These are phyloP conservation scores for Diploscapter pachys DNA, from an alignment of 1,140 invertebrate species.

Conservation along the genomic window DNA sequence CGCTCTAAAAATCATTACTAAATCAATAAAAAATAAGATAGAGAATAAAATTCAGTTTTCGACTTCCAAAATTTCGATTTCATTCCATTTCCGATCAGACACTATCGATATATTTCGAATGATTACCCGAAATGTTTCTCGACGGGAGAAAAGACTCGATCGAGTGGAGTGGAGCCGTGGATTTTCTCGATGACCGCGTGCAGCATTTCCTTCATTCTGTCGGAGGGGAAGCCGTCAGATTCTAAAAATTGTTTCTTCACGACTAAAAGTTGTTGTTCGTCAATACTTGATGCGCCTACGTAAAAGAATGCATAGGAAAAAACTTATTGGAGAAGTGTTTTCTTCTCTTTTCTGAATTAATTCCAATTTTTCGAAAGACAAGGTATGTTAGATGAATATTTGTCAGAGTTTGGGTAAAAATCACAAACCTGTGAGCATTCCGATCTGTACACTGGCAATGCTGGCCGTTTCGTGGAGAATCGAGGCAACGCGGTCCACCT, in stretches of 20 bases:
- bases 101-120: too few species aligned
- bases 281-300: slow-evolving; percentile 1
- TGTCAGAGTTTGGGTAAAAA: not conserved
- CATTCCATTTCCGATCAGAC: too few species aligned
- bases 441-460: slow-evolving; percentile 42
- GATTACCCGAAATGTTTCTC: not conserved
- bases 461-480: slow-evolving; percentile 38
- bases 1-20: slow-evolving; percentile 10
- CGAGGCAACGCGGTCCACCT: slow-evolving; percentile 35
- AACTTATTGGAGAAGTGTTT: too few species aligned
- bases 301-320: too few species aligned
- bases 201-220: slow-evolving; percentile 49
- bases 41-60: too few species aligned
- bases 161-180: slow-evolving; percentile 39
- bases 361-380: too few species aligned
- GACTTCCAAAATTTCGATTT: too few species aligned
- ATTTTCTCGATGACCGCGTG: slow-evolving; percentile 49
- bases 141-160: slow-evolving; percentile 36
- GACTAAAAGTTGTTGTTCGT: slow-evolving; percentile 6
- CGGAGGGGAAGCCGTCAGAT: slow-evolving; percentile 45
- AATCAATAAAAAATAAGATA: not conserved
- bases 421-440: slow-evolving; percentile 35
- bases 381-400: too few species aligned
- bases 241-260: slow-evolving; percentile 38
- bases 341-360: too few species aligned